A percentile compares a stretch with the other conserved stretches of the same genome.
phyloP scores from a whole-genome alignment of 2,888 invertebrate genomes.

The Autographa pulchrina region DNA sequence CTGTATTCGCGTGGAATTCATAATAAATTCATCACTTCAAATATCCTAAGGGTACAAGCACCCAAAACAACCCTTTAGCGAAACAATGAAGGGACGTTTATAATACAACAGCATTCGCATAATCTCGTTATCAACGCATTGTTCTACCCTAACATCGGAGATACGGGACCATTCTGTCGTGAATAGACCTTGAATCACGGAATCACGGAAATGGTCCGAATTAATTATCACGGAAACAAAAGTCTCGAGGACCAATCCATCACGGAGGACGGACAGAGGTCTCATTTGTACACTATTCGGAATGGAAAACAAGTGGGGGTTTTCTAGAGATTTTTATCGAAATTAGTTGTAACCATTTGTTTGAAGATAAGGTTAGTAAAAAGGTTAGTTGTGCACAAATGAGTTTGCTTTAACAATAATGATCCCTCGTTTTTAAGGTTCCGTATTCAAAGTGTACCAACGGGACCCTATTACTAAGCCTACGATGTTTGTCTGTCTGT shows the following conservation, averaged over 20 bases:
- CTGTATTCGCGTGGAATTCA: slow-evolving; percentile 7
- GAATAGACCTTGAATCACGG: slow-evolving; percentile 64
- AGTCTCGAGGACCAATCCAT: slow-evolving; percentile 76
- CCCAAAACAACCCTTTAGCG: slow-evolving; percentile 49
- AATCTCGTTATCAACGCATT: slow-evolving; percentile 60
- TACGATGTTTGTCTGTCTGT: no score
- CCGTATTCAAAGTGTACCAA: no score
- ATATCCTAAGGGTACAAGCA: slow-evolving; percentile 28
- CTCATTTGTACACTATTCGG: slow-evolving; percentile 63
- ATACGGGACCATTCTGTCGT: slow-evolving; percentile 61
- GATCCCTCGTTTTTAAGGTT: no score
- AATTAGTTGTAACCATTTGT: slow-evolving; percentile 15
- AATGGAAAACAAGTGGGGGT: slow-evolving; percentile 41
- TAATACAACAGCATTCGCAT: slow-evolving; percentile 57
- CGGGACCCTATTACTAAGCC: no score
- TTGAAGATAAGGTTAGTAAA: slow-evolving; percentile 6
- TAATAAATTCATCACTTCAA: slow-evolving; percentile 33
- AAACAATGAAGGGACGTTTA: slow-evolving; percentile 56
- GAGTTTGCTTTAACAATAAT: no score
- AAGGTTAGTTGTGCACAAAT: no score
- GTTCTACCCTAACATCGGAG: slow-evolving; percentile 59
- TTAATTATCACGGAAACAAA: slow-evolving; percentile 79
- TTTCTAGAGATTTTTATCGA: slow-evolving; percentile 23
- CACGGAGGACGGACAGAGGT: slow-evolving; percentile 72
- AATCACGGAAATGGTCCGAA: slow-evolving; percentile 67